Percentiles rank a stretch among this genome's conserved stretches.
phyloP scores from a whole-genome alignment of 1,140 invertebrate species.

The Drosophila triauraria region DNA sequence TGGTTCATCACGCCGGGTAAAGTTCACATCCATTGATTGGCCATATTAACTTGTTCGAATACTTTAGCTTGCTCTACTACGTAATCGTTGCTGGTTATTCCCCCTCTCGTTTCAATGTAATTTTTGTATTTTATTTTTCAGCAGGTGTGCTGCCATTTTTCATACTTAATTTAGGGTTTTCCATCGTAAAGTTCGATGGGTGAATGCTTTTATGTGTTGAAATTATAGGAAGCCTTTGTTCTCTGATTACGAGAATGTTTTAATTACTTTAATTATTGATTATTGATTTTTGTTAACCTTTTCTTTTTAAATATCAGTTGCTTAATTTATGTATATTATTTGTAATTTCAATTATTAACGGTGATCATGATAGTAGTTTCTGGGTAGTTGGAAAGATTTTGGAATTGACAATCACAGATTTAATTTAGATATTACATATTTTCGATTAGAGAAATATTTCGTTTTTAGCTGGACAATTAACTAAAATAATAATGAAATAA shows the following conservation, averaged over 20 bases:
- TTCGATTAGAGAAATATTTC: not conserved
- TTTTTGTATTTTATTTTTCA: slow-evolving; percentile 11
- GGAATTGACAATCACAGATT: too few relatives aligned
- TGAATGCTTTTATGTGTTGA: not conserved
- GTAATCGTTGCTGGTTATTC: slow-evolving; percentile 48
- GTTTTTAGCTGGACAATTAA: not conserved
- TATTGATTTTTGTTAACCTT: not conserved
- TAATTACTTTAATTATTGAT: not conserved
- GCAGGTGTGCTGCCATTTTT: slow-evolving; percentile 25
- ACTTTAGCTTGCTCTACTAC: slow-evolving; percentile 61
- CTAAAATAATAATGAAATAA: too few relatives aligned
- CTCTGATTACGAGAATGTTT: not conserved
- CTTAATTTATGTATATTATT: not conserved
- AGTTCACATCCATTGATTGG: slow-evolving; percentile 74
- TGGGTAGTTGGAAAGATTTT: too few relatives aligned
- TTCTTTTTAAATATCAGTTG: not conserved
- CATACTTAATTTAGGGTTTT: not conserved
- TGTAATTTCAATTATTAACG: not conserved
- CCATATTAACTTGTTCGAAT: slow-evolving; percentile 45
- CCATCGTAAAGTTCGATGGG: not conserved
- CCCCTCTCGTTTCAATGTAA: slow-evolving; percentile 13
- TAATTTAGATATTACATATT: not conserved
- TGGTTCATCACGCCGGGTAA: slow-evolving; percentile 83
- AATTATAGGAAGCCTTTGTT: not conserved
- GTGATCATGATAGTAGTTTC: too few relatives aligned